Conservation (phyloP, 2,797 vertebrate genomes). For the Characodon lateralis region DNA sequence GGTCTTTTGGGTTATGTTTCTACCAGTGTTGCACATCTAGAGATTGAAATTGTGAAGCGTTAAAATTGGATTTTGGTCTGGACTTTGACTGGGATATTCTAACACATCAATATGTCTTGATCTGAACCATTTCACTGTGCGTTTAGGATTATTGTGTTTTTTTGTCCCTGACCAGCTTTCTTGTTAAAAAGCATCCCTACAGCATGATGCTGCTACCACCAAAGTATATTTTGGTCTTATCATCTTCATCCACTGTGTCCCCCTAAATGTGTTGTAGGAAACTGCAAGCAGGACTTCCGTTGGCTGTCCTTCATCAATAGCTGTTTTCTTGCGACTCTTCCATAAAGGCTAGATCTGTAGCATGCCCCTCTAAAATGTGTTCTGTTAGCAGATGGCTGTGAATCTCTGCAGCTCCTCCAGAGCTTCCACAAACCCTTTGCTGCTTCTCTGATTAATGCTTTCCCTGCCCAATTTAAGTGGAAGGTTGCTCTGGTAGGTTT, state of each 20-base stretch:
- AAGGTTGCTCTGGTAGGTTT: neutral
- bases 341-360: neutral
- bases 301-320: neutral
- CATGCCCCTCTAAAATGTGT: neutral
- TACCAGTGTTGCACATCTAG: too few relatives aligned
- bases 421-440: too few relatives aligned
- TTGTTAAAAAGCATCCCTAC: neutral
- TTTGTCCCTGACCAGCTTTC: neutral
- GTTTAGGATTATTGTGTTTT: neutral
- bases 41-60: neutral
- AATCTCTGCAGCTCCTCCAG: conserved; percentile 1
- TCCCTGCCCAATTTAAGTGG: neutral
- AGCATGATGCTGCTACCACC: neutral
- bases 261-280: too few relatives aligned
- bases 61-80: neutral
- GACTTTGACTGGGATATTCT: neutral
- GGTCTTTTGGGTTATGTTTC: neutral
- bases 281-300: neutral
- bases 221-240: too few relatives aligned
- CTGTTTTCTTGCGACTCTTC: neutral
- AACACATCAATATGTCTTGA: neutral
- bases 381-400: neutral
- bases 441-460: neutral
- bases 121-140: neutral
- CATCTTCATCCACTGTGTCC: too few relatives aligned